Percentiles rank a stretch among this genome's conserved stretches.
phyloP scores from a whole-genome alignment of 1,140 invertebrate genomes.

The Hyles vespertilio region DNA sequence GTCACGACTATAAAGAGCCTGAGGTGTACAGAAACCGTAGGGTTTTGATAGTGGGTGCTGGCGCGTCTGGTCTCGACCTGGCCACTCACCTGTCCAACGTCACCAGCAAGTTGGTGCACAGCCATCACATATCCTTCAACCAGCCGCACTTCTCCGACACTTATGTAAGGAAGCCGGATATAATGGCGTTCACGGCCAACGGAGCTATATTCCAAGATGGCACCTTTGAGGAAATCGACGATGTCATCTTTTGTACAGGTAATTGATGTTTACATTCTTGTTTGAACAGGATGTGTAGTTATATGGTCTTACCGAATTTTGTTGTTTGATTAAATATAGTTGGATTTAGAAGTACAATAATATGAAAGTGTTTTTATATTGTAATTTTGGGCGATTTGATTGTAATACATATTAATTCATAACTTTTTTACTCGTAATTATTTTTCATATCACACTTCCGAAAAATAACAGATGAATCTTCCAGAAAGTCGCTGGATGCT shows the following conservation, averaged over 20 bases:
- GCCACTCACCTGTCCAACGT: slow-evolving; percentile 83
- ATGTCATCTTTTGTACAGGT: slow-evolving; percentile 89
- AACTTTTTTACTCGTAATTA: too few species aligned
- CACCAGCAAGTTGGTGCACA: slow-evolving; percentile 81
- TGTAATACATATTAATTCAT: too few species aligned
- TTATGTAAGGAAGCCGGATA: slow-evolving; percentile 80
- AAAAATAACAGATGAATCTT: too few species aligned
- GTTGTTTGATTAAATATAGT: too few species aligned
- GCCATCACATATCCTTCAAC: slow-evolving; percentile 78
- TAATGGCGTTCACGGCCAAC: slow-evolving; percentile 74
- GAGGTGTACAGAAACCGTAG: slow-evolving; percentile 79
- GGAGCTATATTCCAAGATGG: slow-evolving; percentile 79
- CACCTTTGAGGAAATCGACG: slow-evolving; percentile 79
- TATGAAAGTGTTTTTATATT: too few species aligned
- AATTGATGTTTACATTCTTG: slow-evolving; percentile 5
- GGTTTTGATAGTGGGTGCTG: slow-evolving; percentile 90
- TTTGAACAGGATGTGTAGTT: too few species aligned
- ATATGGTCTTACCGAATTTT: too few species aligned
- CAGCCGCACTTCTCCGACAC: slow-evolving; percentile 78
- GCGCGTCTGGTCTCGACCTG: slow-evolving; percentile 90
- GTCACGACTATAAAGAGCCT: slow-evolving; percentile 88
- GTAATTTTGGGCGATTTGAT: too few species aligned
- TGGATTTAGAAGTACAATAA: too few species aligned
- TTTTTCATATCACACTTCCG: too few species aligned
- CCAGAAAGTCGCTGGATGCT: too few species aligned